A percentile compares a stretch with the other conserved stretches of the same genome.
Evolutionary conservation across 92 coral and sea anemone species (phyloP).

Genomic region (Umimayanthus kanabou): DNA sequence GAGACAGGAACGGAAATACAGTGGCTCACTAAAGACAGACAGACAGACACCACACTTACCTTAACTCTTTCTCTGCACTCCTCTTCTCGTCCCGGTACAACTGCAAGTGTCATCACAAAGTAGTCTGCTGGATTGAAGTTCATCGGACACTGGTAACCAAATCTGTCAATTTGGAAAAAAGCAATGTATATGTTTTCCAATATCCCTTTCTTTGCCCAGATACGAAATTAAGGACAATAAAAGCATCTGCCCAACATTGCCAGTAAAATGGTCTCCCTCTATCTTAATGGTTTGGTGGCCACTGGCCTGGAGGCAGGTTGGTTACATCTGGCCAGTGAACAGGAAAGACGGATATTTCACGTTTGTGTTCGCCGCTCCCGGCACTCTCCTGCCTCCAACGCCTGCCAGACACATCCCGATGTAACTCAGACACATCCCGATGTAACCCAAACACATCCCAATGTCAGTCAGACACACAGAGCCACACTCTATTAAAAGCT

Average conservation of each 20-base stretch:
- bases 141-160: slow-evolving; percentile 77
- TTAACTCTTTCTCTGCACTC: slow-evolving; percentile 60
- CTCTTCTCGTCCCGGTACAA: slow-evolving; percentile 77
- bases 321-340: not conserved
- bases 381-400: not conserved
- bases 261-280: not conserved
- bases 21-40: not conserved
- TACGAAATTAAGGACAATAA: not conserved
- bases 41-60: slow-evolving; percentile 31
- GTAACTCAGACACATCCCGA: not conserved
- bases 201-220: too few relatives aligned
- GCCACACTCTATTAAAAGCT: not conserved
- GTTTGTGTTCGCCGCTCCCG: not conserved
- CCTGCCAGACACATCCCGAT: not conserved
- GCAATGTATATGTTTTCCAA: not conserved
- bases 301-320: not conserved
- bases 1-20: not conserved
- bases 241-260: not conserved
- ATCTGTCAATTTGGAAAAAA: slow-evolving; percentile 42
- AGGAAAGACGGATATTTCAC: too few relatives aligned
- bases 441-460: not conserved
- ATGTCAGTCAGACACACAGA: not conserved
- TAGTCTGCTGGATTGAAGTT: slow-evolving; percentile 90
- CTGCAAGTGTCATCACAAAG: slow-evolving; percentile 77
- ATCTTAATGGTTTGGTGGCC: too few relatives aligned